These are phyloP conservation scores for Bicyclus anynana DNA, from an alignment of 1,140 invertebrate species.

Conservation along the genomic window DNA sequence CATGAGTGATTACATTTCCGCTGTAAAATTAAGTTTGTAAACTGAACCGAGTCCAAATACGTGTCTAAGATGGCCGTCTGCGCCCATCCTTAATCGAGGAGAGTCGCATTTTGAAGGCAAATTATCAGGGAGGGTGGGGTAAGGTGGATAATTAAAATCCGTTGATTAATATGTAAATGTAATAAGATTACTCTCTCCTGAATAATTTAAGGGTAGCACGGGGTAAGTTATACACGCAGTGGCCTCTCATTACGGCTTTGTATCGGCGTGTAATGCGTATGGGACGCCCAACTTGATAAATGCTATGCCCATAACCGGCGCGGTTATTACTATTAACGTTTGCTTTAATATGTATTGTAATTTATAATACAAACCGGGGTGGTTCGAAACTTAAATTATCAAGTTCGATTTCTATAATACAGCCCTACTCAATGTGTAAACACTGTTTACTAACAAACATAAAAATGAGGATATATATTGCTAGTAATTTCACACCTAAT, in stretches of 20 bases:
- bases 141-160: conserved; percentile 94
- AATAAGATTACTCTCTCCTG: conserved; percentile 91
- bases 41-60: background rate
- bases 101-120: conserved; percentile 70
- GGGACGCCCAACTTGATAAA: background rate
- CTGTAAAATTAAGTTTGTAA: too few relatives aligned
- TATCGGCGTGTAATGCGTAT: conserved; percentile 21
- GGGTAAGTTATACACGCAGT: conserved; percentile 59
- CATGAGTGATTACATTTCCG: too few relatives aligned
- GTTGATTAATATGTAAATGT: conserved; percentile 98
- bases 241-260: conserved; percentile 67
- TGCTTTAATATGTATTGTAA: background rate
- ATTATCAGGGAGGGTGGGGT: conserved; percentile 60
- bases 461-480: too few relatives aligned
- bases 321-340: background rate
- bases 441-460: too few relatives aligned
- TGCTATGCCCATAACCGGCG: background rate
- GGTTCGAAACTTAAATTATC: background rate
- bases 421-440: too few relatives aligned
- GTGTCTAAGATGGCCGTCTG: conserved; percentile 9
- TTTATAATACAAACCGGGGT: background rate
- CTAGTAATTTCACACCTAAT: too few relatives aligned
- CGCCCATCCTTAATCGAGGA: conserved; percentile 52
- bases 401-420: too few relatives aligned
- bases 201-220: conserved; percentile 67